A percentile compares a stretch with the other conserved stretches of the same genome.
Evolutionary conservation across 2,113 vertebrate genomes (phyloP).

Genomic region (Puffinus mauretanicus): DNA sequence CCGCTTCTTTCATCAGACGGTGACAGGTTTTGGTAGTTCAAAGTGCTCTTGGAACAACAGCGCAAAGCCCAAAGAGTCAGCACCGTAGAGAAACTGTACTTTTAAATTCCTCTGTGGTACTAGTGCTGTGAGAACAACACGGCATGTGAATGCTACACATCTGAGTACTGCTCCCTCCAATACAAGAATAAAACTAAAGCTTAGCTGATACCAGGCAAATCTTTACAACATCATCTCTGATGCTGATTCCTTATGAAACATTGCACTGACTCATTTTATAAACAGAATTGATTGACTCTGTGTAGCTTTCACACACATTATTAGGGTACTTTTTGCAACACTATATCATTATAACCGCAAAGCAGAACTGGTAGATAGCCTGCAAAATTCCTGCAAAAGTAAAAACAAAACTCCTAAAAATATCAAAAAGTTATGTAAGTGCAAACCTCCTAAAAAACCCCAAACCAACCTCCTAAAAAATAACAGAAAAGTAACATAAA

Average conservation of each 20-base stretch:
- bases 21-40: background rate
- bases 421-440: background rate
- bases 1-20: background rate
- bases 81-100: background rate
- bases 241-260: background rate
- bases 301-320: background rate
- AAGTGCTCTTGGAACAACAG: background rate
- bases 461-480: background rate
- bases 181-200: background rate
- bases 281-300: background rate
- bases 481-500: background rate
- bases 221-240: background rate
- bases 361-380: background rate
- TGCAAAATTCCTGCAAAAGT: background rate
- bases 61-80: background rate
- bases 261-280: background rate
- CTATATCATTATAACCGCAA: background rate
- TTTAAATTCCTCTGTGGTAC: background rate
- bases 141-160: background rate
- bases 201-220: background rate
- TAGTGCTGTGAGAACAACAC: background rate
- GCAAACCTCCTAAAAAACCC: background rate
- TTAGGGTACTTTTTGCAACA: background rate
- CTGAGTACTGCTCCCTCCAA: rapidly evolving
- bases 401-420: background rate